A percentile compares a stretch with the other conserved stretches of the same genome.
phyloP scores from a whole-genome alignment of 2,113 vertebrate species.

The Cisticola juncidis region DNA sequence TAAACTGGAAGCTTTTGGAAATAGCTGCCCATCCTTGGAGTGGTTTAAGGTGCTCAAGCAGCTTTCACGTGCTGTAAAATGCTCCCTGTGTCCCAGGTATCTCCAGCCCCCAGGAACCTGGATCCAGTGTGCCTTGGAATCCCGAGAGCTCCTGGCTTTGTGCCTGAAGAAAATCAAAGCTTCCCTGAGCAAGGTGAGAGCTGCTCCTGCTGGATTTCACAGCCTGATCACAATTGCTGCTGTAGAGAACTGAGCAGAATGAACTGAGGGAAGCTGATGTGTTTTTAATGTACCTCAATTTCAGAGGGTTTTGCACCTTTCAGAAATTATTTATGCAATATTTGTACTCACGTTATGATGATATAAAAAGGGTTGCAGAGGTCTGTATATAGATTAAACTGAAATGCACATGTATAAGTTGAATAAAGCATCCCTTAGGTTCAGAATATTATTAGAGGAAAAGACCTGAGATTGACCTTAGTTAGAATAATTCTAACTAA shows the following conservation, averaged over 20 bases:
- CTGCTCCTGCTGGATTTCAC: background rate
- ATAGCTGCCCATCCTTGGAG: accelerated
- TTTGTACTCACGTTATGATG: accelerated
- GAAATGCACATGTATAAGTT: background rate
- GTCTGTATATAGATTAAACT: background rate
- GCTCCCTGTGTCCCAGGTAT: conserved; percentile 75
- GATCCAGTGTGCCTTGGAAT: conserved; percentile 92
- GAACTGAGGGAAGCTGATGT: background rate
- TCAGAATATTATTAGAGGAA: background rate
- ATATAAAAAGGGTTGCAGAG: background rate
- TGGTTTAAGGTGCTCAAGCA: background rate
- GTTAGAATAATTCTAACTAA: background rate
- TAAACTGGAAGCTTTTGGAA: background rate
- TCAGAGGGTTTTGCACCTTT: background rate
- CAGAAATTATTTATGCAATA: background rate
- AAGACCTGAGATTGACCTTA: background rate
- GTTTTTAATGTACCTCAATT: background rate
- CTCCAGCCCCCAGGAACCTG: conserved; percentile 92
- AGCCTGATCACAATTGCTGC: accelerated
- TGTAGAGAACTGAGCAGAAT: background rate
- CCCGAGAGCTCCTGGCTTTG: conserved; percentile 91
- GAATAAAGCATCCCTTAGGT: background rate
- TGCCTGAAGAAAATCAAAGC: conserved; percentile 95
- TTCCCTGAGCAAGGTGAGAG: conserved; percentile 78
- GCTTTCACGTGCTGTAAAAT: background rate